phyloP scores from a whole-genome alignment of 2,797 vertebrate genomes.

The Martes flavigula region DNA sequence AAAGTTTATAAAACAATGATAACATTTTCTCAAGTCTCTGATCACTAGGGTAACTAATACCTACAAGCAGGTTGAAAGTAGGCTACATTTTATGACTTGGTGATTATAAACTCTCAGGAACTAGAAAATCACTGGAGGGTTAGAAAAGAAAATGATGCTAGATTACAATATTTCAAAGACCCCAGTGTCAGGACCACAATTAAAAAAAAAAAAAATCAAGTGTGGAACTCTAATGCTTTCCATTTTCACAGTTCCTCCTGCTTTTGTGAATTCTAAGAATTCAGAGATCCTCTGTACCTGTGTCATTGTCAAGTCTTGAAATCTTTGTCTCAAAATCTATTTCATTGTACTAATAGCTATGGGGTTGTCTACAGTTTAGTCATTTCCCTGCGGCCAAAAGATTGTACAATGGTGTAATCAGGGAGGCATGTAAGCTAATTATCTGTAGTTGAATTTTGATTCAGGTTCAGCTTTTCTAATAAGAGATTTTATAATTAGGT shows the following conservation, averaged over 20 bases:
- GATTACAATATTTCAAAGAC: conserved; percentile 3
- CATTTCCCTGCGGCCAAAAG: conserved; percentile 51
- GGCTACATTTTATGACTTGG: not conserved
- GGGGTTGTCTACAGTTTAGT: conserved; percentile 51
- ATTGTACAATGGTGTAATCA: conserved; percentile 69
- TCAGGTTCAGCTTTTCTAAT: conserved; percentile 58
- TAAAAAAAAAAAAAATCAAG: not conserved
- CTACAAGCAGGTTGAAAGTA: not conserved
- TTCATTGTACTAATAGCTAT: conserved; percentile 43
- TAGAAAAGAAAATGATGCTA: conserved; percentile 57
- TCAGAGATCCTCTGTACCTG: conserved; percentile 5
- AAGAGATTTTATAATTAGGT: conserved; percentile 45
- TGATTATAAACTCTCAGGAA: not conserved
- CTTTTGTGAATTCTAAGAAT: conserved; percentile 57
- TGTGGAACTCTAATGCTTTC: conserved; percentile 28
- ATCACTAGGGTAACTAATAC: not conserved
- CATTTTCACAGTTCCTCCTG: conserved; percentile 5
- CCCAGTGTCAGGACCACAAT: conserved; percentile 12
- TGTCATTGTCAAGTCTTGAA: not conserved
- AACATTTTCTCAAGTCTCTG: not conserved
- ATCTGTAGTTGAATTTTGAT: conserved; percentile 67
- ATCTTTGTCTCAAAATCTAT: not conserved
- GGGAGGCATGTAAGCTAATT: conserved; percentile 69
- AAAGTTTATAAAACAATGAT: conserved; percentile 15
- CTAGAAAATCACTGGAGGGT: not conserved